phyloP scores from a whole-genome alignment of 2,113 vertebrate genomes.

The Heterotilapia buettikoferi region DNA sequence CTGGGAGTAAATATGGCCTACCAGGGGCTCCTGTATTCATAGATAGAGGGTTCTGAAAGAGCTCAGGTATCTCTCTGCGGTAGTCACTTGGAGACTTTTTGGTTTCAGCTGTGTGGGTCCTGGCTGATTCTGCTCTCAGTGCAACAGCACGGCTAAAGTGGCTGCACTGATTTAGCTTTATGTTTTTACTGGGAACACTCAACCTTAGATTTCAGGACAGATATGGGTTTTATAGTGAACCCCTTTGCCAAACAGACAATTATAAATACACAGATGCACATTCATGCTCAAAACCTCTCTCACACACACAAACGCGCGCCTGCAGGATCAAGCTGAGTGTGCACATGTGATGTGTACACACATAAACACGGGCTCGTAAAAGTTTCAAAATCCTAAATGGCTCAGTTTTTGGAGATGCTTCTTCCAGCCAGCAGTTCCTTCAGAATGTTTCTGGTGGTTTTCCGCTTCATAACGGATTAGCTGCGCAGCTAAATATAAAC shows the following conservation, averaged over 20 bases:
- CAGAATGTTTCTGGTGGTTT: conserved; percentile 53
- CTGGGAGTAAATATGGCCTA: conserved; percentile 9
- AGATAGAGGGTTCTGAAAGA: neutral
- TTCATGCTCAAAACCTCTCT: conserved; percentile 19
- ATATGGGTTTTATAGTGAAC: conserved; percentile 39
- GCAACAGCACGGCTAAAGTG: conserved; percentile 33
- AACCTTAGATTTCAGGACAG: conserved; percentile 48
- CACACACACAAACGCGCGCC: neutral
- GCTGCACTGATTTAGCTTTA: conserved; percentile 53
- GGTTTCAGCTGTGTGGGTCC: conserved; percentile 32
- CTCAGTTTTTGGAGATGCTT: conserved; percentile 20
- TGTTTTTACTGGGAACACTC: conserved; percentile 51
- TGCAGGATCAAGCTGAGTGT: neutral
- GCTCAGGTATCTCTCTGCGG: conserved; percentile 24
- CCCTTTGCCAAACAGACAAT: conserved; percentile 49
- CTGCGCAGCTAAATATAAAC: conserved; percentile 41
- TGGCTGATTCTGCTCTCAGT: neutral
- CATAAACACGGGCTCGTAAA: conserved; percentile 38
- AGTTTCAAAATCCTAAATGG: conserved; percentile 17
- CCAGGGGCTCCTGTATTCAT: conserved; percentile 20
- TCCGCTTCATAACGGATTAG: conserved; percentile 55
- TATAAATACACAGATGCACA: conserved; percentile 52
- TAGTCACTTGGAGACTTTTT: conserved; percentile 36
- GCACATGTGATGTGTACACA: neutral
- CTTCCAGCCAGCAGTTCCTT: conserved; percentile 48